Evolutionary conservation across 2,888 invertebrate genomes (phyloP), one percentile per base, ranked within the genome.

Genomic region (Drosophila quinaria): DNA sequence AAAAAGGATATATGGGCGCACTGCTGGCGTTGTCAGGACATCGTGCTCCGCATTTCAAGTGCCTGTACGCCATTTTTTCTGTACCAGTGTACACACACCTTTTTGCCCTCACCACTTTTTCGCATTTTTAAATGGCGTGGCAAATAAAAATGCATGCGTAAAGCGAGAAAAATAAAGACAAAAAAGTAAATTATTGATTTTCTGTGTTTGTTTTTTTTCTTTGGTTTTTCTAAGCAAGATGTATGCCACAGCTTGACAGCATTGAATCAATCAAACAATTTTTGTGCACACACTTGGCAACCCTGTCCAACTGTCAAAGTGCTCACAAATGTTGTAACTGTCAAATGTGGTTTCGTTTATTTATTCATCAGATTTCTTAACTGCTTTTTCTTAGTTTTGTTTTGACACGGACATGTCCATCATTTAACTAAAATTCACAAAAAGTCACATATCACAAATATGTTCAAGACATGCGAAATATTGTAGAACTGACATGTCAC

Each of bases 1-100:
- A 83, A 88, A 83, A 83, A 88, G 83, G 87, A 83, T 83, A 88
- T 88, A 83, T 86, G 83, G 81, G 84, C 83, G 66, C 87, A 83
- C 78, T 69, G 88, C 80, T 82, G 88, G 78, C 85, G 74, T 81
- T 87, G 87, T 81, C 66, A 77, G 73, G 52, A 50, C 65, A 59
- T 58, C 90, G 86, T 89, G 90, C 64, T 46, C 70, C 37, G 90
- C 80, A 89, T 87, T 65, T 56, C 76, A 85, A 89, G 72, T 37
- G 13, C 35, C 33, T 49, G 17, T 44, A 73, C 83, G 87, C 88
- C 83, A 82, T 82, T 76, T 87, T 85, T 75, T 66, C 66, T 75
- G 63, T 54, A 52, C 35, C 67, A 59, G 60, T 67, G 70, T 79
- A 39, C 35, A 58, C 42, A 49, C 17, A 22, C 55, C 35, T 13